phyloP scores from a whole-genome alignment of 2,797 vertebrate species.

The Oreortyx pictus region DNA sequence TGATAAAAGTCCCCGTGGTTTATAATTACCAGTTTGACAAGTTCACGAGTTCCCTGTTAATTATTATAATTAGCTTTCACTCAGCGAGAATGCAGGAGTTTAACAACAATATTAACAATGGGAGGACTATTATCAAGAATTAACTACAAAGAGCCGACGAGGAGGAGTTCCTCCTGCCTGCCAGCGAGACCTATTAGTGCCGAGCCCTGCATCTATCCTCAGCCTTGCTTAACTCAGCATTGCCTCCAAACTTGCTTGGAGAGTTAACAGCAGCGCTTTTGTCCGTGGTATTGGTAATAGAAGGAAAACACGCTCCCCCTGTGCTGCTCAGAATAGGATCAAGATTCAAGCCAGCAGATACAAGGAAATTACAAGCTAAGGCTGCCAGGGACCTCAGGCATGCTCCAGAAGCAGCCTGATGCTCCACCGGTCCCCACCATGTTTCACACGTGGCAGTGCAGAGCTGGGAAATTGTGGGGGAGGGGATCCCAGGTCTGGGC shows the following conservation, averaged over 20 bases:
- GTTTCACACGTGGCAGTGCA: fast-evolving
- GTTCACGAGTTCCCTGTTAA: conserved; percentile 85
- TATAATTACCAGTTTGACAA: conserved; percentile 86
- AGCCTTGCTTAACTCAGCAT: not conserved
- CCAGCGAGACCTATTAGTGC: not conserved
- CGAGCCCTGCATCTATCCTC: not conserved
- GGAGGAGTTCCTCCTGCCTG: conserved; percentile 46
- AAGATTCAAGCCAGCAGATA: not conserved
- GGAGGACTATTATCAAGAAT: conserved; percentile 67
- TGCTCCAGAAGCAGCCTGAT: not conserved
- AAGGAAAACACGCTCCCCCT: not conserved
- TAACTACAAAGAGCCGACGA: conserved; percentile 31
- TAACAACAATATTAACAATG: conserved; percentile 81
- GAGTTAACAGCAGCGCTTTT: not conserved
- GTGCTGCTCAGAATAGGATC: not conserved
- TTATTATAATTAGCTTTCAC: conserved; percentile 85
- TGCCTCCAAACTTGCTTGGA: not conserved
- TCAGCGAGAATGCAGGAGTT: conserved; percentile 77
- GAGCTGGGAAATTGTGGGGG: not conserved
- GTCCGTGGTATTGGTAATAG: not conserved
- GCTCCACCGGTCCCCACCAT: too few species aligned
- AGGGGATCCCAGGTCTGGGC: not conserved
- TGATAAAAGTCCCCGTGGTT: conserved; percentile 79
- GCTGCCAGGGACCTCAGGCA: not conserved
- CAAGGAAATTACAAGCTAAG: fast-evolving